Evolutionary conservation across 2,797 vertebrate genomes (phyloP).

Genomic region (Pangasius macronema): DNA sequence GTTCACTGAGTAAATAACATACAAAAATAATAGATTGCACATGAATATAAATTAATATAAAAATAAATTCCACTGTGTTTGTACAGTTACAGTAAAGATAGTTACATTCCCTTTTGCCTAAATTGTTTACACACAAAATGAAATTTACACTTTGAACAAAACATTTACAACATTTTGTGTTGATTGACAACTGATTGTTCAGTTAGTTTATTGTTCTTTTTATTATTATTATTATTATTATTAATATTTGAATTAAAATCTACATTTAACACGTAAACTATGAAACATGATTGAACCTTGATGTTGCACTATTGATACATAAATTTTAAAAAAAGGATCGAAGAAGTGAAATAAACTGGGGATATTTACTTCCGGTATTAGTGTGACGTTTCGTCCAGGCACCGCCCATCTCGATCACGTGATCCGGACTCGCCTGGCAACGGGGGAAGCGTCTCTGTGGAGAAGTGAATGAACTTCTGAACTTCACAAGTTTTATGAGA

Average conservation of each 20-base stretch:
- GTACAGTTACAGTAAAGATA: no score
- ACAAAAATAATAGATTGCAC: no score
- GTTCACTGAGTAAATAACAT: no score
- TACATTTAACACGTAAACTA: not conserved
- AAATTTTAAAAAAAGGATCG: not conserved
- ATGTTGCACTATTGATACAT: not conserved
- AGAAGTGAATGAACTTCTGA: not conserved
- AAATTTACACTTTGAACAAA: no score
- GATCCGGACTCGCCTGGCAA: constrained; percentile 23
- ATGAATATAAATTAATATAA: no score
- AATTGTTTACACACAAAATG: no score
- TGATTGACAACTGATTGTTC: no score
- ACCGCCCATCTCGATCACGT: not conserved
- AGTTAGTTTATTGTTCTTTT: no score
- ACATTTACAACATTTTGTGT: no score
- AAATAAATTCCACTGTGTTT: no score
- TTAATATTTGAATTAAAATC: not conserved
- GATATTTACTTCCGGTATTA: not conserved
- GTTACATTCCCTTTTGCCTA: no score
- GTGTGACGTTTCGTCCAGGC: not conserved
- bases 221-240: not conserved
- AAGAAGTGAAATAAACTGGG: no score
- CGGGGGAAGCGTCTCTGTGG: not conserved
- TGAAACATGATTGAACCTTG: not conserved
- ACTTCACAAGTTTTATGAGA: not conserved